Evolutionary conservation across 2,113 vertebrate species (phyloP).

Genomic region (Fregata magnificens): DNA sequence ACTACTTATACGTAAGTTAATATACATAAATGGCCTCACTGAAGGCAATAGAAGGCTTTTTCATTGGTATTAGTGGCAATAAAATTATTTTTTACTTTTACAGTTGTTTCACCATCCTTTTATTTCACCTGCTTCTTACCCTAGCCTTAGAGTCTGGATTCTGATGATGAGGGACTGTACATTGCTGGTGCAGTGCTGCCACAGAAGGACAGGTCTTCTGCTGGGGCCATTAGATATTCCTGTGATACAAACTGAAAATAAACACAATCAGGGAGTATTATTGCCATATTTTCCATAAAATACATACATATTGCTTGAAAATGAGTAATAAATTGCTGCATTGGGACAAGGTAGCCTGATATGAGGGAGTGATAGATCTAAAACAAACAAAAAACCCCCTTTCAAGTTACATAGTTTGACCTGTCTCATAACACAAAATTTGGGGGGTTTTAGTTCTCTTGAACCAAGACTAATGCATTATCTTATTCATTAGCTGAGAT

Average conservation of each 20-base stretch:
- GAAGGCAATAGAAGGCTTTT: neutral
- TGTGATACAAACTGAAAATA: neutral
- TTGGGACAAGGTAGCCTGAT: neutral
- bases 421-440: neutral
- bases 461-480: neutral
- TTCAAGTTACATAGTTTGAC: neutral
- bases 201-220: neutral
- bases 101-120: neutral
- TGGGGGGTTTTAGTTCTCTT: rapidly evolving
- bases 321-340: neutral
- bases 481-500: neutral
- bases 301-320: neutral
- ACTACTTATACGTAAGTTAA: neutral
- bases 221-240: neutral
- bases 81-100: neutral
- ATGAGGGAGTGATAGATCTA: neutral
- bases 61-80: neutral
- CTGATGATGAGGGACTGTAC: neutral
- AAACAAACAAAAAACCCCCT: neutral
- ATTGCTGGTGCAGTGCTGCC: neutral
- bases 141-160: neutral
- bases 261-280: neutral
- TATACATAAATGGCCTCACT: neutral
- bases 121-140: neutral
- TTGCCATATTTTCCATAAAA: neutral